A percentile compares a stretch with the other conserved stretches of the same genome.
These are phyloP conservation scores for Hylia prasina DNA, from an alignment of 2,113 vertebrate genomes.

Conservation along the genomic window DNA sequence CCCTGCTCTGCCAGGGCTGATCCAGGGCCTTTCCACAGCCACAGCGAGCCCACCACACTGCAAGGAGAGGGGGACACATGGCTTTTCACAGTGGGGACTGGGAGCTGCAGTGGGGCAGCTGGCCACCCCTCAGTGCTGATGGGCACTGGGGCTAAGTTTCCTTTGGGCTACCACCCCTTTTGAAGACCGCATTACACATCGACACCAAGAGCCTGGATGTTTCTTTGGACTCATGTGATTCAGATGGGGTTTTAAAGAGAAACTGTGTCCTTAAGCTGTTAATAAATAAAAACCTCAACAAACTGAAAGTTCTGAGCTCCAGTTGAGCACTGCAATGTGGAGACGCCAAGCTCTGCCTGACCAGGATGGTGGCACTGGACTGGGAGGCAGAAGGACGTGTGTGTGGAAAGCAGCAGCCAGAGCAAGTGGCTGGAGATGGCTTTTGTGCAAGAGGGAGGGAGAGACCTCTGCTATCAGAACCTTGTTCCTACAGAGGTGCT, in stretches of 20 bases:
- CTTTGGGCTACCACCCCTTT: background rate
- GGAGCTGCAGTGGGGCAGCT: background rate
- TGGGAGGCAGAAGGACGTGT: rapidly evolving
- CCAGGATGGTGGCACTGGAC: background rate
- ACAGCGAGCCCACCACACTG: rapidly evolving
- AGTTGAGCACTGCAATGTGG: background rate
- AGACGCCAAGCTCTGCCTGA: rapidly evolving
- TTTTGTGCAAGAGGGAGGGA: background rate
- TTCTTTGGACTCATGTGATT: rapidly evolving
- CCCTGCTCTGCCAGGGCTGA: background rate
- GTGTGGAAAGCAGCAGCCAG: background rate
- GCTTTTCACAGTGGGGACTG: background rate
- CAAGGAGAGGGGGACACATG: rapidly evolving
- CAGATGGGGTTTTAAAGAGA: background rate
- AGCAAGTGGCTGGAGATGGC: background rate
- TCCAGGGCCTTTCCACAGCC: background rate
- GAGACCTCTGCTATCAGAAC: background rate
- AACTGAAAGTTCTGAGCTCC: background rate
- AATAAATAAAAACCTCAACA: background rate
- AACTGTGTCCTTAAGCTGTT: background rate
- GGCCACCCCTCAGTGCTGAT: rapidly evolving
- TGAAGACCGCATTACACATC: background rate
- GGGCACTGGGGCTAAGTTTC: background rate
- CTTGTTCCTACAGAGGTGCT: background rate
- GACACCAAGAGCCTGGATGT: background rate